Evolutionary conservation across 2,888 invertebrate species (phyloP).

Genomic region (Agrotis ipsilon): DNA sequence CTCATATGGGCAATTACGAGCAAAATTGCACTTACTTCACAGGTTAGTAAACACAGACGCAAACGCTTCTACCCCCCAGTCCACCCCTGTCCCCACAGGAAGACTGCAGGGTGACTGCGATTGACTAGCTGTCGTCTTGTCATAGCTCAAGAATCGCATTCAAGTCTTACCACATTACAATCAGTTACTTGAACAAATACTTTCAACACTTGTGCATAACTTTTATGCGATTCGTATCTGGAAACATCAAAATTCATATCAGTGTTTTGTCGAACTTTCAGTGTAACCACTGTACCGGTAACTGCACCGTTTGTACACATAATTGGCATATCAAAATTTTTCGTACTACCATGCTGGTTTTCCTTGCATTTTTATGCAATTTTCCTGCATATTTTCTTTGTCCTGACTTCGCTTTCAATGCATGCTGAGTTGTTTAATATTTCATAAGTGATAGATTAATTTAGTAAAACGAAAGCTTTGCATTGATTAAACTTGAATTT

Average conservation of each 20-base stretch:
- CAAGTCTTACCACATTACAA: slow-evolving; percentile 73
- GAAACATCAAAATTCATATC: slow-evolving; percentile 77
- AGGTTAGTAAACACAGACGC: slow-evolving; percentile 90
- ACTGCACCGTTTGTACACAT: slow-evolving; percentile 74
- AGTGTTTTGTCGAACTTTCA: slow-evolving; percentile 71
- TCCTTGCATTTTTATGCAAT: slow-evolving; percentile 73
- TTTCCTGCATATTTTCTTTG: slow-evolving; percentile 85
- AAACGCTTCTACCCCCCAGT: slow-evolving; percentile 90
- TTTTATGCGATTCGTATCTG: slow-evolving; percentile 84
- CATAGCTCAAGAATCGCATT: slow-evolving; percentile 82
- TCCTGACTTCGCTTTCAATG: slow-evolving; percentile 82
- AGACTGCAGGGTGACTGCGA: slow-evolving; percentile 90
- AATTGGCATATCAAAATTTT: slow-evolving; percentile 78
- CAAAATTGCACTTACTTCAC: slow-evolving; percentile 91
- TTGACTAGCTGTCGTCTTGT: slow-evolving; percentile 82
- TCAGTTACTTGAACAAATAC: slow-evolving; percentile 65
- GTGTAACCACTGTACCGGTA: slow-evolving; percentile 71
- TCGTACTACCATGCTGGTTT: slow-evolving; percentile 76
- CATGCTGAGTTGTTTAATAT: slow-evolving; percentile 75
- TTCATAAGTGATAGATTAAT: slow-evolving; percentile 61
- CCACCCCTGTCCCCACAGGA: slow-evolving; percentile 90
- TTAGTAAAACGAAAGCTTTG: slow-evolving; percentile 82
- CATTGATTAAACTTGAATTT: slow-evolving; percentile 74
- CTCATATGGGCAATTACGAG: slow-evolving; percentile 91
- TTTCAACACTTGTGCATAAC: slow-evolving; percentile 69